Evolutionary conservation across 2,888 invertebrate species (phyloP).

Genomic region (Globia sparganii): DNA sequence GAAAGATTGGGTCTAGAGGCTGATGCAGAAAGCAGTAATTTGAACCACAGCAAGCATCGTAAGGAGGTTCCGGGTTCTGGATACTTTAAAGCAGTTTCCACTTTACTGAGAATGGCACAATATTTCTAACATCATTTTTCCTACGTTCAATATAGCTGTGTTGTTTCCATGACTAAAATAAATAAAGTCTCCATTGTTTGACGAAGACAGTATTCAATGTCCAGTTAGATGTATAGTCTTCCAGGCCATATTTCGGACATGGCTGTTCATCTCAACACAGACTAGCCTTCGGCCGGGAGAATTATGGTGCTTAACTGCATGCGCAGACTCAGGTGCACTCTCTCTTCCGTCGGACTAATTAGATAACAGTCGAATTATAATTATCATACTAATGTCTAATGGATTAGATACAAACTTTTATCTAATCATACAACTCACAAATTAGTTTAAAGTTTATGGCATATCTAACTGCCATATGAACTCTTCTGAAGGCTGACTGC

Average conservation of each 20-base stretch:
- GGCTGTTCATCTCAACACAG: too few species aligned
- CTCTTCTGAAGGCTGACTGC: slow-evolving; percentile 64
- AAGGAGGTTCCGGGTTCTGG: not conserved
- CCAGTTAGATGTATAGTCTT: not conserved
- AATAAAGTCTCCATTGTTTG: not conserved
- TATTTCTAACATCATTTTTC: not conserved
- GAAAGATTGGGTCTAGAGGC: not conserved
- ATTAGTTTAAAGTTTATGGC: slow-evolving; percentile 53
- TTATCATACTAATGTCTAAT: slow-evolving; percentile 49
- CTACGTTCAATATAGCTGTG: not conserved
- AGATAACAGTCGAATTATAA: not conserved
- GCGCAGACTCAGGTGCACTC: not conserved
- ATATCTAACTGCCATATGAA: slow-evolving; percentile 61
- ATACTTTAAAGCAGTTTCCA: not conserved
- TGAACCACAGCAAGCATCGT: not conserved
- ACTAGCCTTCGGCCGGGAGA: too few species aligned
- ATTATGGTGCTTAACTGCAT: too few species aligned
- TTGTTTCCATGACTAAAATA: not conserved
- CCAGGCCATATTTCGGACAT: too few species aligned
- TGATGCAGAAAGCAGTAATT: not conserved
- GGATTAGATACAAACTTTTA: slow-evolving; percentile 56
- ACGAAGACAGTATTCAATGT: not conserved
- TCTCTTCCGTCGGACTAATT: not conserved
- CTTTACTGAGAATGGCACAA: not conserved
- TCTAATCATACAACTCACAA: slow-evolving; percentile 26